Evolutionary conservation across 37 sponge, comb jelly and placozoan species (phyloP).

Genomic region (Amphimedon queenslandica): DNA sequence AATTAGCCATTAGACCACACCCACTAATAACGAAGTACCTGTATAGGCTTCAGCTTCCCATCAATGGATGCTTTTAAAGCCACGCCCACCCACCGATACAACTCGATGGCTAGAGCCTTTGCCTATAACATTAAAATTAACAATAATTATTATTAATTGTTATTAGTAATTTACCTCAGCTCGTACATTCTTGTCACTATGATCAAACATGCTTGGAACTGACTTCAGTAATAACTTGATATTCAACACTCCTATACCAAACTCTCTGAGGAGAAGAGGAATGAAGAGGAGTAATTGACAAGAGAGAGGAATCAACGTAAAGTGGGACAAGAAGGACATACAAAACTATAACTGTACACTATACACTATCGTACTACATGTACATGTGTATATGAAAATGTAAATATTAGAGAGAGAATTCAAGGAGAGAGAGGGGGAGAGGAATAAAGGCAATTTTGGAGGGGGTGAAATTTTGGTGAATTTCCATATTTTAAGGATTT

Average conservation of each 20-base stretch:
- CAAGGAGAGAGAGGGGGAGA: too few species aligned
- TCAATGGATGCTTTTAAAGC: slow-evolving; percentile 52
- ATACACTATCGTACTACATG: too few species aligned
- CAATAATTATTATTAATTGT: background rate
- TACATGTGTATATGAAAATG: too few species aligned
- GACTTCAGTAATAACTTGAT: slow-evolving; percentile 75
- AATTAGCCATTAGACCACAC: too few species aligned
- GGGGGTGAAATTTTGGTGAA: too few species aligned
- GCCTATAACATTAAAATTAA: slow-evolving; percentile 32
- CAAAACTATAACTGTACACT: too few species aligned
- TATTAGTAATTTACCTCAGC: slow-evolving; percentile 61
- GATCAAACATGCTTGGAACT: slow-evolving; percentile 70
- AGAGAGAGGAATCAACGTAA: background rate
- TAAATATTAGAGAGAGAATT: too few species aligned
- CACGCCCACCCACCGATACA: slow-evolving; percentile 79
- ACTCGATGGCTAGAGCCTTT: slow-evolving; percentile 69
- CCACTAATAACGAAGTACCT: slow-evolving; percentile 33
- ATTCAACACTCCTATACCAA: slow-evolving; percentile 84
- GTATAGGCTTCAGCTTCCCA: slow-evolving; percentile 72
- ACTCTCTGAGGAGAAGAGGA: slow-evolving; percentile 41
- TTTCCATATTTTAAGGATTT: too few species aligned
- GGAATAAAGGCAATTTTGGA: too few species aligned
- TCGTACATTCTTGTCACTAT: slow-evolving; percentile 89
- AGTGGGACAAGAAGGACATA: too few species aligned
- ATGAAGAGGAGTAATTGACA: background rate